Percentiles rank a stretch among this genome's conserved stretches.
Conservation (phyloP, 1,140 invertebrate genomes). For the Drosophila suzukii region DNA sequence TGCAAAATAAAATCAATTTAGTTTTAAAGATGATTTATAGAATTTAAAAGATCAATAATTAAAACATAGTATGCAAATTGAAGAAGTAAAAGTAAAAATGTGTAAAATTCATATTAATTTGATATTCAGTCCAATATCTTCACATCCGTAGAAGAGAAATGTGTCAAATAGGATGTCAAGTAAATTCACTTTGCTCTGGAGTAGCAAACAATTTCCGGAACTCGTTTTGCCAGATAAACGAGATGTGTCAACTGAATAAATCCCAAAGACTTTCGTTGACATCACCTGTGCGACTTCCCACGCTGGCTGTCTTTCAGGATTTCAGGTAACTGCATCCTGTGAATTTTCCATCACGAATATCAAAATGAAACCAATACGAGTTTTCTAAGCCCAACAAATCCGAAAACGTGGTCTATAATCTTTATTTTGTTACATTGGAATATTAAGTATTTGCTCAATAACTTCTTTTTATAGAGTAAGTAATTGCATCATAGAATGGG, state of each 20-base stretch:
- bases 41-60: too few relatives aligned
- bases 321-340: neutral
- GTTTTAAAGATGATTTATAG: too few relatives aligned
- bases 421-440: neutral
- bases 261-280: slow-evolving; percentile 14
- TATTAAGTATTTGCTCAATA: neutral
- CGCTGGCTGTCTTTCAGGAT: slow-evolving; percentile 11
- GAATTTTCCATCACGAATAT: slow-evolving; percentile 11
- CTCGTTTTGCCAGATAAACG: slow-evolving; percentile 22
- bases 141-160: slow-evolving; percentile 11
- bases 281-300: slow-evolving; percentile 33
- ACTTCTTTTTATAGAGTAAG: neutral
- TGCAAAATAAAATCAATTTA: too few relatives aligned
- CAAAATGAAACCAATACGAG: slow-evolving; percentile 1
- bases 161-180: slow-evolving; percentile 32
- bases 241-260: slow-evolving; percentile 34
- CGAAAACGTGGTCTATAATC: neutral
- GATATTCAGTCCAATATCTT: neutral
- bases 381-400: slow-evolving; percentile 2
- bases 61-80: too few relatives aligned
- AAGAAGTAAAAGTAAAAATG: neutral
- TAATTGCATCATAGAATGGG: neutral
- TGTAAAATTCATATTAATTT: slow-evolving; percentile 3
- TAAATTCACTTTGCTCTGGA: slow-evolving; percentile 12
- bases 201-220: slow-evolving; percentile 31